Evolutionary conservation across 2,113 vertebrate genomes (phyloP).

Genomic region (Caranx ignobilis): DNA sequence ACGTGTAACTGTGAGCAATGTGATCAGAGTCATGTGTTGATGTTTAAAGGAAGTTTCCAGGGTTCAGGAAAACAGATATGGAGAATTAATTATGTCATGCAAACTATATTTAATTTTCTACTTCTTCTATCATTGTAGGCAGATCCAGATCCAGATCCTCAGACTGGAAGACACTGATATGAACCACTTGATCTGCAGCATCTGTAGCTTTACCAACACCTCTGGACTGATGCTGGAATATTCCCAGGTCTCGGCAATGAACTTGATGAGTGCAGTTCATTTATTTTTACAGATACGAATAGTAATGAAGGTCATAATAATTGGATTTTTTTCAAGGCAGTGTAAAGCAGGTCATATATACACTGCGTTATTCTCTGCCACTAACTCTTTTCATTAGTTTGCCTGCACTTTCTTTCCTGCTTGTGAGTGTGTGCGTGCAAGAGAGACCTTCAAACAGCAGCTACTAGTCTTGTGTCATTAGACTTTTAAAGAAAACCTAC

Average conservation of each 20-base stretch:
- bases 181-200: neutral
- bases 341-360: neutral
- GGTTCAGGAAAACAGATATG: neutral
- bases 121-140: neutral
- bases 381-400: constrained; percentile 2
- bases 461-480: constrained; percentile 1
- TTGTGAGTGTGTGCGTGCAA: neutral
- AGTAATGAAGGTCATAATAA: neutral
- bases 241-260: neutral
- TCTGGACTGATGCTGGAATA: neutral
- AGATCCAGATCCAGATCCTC: neutral
- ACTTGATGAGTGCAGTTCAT: neutral
- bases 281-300: neutral
- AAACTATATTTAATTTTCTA: neutral
- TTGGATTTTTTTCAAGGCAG: neutral
- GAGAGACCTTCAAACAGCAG: neutral
- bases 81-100: neutral
- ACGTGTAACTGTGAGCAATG: too few relatives aligned
- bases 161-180: neutral
- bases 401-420: neutral
- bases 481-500: neutral
- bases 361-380: neutral
- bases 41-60: too few relatives aligned
- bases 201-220: too few relatives aligned
- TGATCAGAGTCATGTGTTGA: too few relatives aligned